Base-by-base conservation (phyloP, 2,888 invertebrate genomes). In the Troglohyphantes excavatus region DNA sequence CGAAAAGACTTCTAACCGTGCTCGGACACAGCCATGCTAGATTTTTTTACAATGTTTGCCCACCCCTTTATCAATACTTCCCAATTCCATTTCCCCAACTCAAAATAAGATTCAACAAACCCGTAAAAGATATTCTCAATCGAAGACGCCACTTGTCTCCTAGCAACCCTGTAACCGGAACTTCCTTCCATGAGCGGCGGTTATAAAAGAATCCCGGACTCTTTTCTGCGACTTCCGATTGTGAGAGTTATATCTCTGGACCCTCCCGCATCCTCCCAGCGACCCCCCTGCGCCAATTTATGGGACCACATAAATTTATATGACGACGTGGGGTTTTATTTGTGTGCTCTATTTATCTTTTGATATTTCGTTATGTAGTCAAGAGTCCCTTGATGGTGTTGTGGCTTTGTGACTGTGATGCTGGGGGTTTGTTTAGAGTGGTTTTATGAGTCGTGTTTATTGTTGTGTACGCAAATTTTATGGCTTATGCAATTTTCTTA, bases 171-270 rank as follows among this genome's bases (percentile, higher is more conserved):
- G 63, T 5, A 2, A 6, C 21, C 17, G 27, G 26, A 67, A 63
- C 70, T 79, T 86, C 79, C 79, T 46, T 67, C 53, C 27, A 27
- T 27, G 33, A 21, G 17, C 59, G 29, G 21, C 79, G 63, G 73
- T 65, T 73, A 72, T 83, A 65, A 83, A 78, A 73, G 72, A 33
- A 63, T 21, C 78, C 29, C 13, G 26, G 39, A 9, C 26, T 53
- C 75, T 61, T 63, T 70, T 53, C 26, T 63, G 79, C 39, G 9
- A 86, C 86, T 86, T 86, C 86, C 86, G 86, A 79, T 79, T 63
- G 53, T 17, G 27, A 43, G 79, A 72, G 70, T 86, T 79, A 78
- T 79, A 68, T 61, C 46, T 61, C 29, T 85, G 29, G 21, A 19
- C 21, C 29, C 59, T 46, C 65, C 43, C 63, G 43, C 73, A 7